phyloP scores from a whole-genome alignment of 2,113 vertebrate species.

The Macquaria australasica region DNA sequence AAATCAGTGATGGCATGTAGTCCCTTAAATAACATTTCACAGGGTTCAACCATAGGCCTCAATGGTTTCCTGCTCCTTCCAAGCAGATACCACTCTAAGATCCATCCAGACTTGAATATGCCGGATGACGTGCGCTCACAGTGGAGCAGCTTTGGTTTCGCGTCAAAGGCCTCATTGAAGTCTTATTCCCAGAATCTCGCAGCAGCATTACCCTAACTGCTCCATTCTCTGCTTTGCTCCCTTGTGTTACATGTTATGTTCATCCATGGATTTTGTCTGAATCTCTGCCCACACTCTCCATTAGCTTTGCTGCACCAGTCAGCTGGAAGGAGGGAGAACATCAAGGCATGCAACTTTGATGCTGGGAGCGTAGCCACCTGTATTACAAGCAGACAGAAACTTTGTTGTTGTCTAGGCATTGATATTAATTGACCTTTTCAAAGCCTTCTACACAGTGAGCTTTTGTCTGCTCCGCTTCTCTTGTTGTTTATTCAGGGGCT shows the following conservation, averaged over 20 bases:
- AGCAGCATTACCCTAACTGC: slow-evolving; percentile 46
- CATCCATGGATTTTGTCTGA: slow-evolving; percentile 38
- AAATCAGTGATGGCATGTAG: slow-evolving; percentile 66
- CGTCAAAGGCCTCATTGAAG: slow-evolving; percentile 75
- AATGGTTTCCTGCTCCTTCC: slow-evolving; percentile 50
- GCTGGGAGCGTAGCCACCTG: slow-evolving; percentile 58
- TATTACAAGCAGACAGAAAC: slow-evolving; percentile 63
- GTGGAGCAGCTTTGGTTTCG: slow-evolving; percentile 71
- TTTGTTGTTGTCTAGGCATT: slow-evolving; percentile 71
- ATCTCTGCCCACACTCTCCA: slow-evolving; percentile 30
- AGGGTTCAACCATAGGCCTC: slow-evolving; percentile 68
- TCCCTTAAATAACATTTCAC: slow-evolving; percentile 66
- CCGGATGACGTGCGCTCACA: slow-evolving; percentile 62
- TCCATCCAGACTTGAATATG: slow-evolving; percentile 61
- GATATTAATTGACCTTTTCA: slow-evolving; percentile 80
- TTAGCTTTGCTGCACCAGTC: slow-evolving; percentile 50
- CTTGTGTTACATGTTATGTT: slow-evolving; percentile 33
- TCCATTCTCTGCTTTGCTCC: slow-evolving; percentile 10
- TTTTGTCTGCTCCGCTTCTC: slow-evolving; percentile 55
- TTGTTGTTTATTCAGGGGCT: slow-evolving; percentile 56
- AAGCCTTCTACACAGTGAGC: slow-evolving; percentile 50
- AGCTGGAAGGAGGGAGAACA: slow-evolving; percentile 50
- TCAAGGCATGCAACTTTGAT: slow-evolving; percentile 57
- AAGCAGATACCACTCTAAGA: slow-evolving; percentile 57
- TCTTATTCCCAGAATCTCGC: slow-evolving; percentile 56